Evolutionary conservation across 2,888 invertebrate genomes (phyloP), one percentile per base, ranked within the genome.

Genomic region (Scaptomyza caliginosa): DNA sequence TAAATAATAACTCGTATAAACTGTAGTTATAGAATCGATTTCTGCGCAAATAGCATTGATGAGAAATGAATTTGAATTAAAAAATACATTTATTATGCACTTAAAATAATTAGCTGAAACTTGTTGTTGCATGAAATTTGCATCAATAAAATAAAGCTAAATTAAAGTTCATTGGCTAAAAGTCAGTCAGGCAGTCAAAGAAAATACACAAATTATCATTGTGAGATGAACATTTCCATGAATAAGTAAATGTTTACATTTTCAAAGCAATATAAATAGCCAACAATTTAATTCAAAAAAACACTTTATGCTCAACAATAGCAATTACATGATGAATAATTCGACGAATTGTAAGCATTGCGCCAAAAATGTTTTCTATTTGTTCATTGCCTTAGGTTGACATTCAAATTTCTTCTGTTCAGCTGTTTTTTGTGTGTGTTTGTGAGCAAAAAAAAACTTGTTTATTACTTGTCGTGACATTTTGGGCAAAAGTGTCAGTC

Each of bases 391-490:
- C 2, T 17, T 7, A 4, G 16, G 24, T 11, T 26, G 24, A 43
- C 24, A 26, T 16, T 26, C 11, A 16, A 7, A 2, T 42, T 42
- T n/a, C 58, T 28, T 36, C 19, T 43, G 16, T 11, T 16, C n/a
- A 16, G 16, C 17, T 42, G 40, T 48, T 49, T 58, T 28, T 16
- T 30, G 23, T 19, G 8, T 28, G 21, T 30, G 23, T 19, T 10
- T n/a, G n/a, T n/a, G n/a, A n/a, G 21, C 4, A 58, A 42, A 49
- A n/a, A 58, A 42, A 49, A n/a, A 34, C 34, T 16, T 49, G 42
- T 28, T 49, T 42, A 60, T 57, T 49, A 49, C 58, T 24, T 60
- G 21, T 26, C 38, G 16, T 58, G 28, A 42, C 58, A 49, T 58
- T 49, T 17, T 21, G 40, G 13, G 0, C 8, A 32, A 34, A 40